phyloP scores from a whole-genome alignment of 2,113 vertebrate species.

The Muscicapa adusta region DNA sequence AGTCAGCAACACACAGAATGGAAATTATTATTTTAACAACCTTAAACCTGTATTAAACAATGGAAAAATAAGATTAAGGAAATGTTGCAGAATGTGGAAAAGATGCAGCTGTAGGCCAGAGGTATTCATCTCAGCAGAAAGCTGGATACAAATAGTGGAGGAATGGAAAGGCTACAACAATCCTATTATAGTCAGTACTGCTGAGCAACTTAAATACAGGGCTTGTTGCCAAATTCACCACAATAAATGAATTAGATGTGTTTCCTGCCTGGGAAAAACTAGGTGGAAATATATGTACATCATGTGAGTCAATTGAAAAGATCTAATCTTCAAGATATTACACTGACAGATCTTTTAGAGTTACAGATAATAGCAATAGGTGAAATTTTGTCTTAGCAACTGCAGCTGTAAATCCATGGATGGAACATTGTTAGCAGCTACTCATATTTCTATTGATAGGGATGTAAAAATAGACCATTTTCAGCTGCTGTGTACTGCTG shows the following conservation, averaged over 20 bases:
- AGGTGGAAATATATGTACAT: neutral
- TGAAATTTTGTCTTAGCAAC: slow-evolving; percentile 38
- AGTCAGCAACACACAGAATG: neutral
- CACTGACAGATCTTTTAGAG: neutral
- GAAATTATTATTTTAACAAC: neutral
- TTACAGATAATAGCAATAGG: neutral
- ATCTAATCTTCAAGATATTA: neutral
- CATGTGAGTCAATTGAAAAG: neutral
- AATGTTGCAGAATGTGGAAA: neutral
- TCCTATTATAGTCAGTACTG: neutral
- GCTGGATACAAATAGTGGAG: neutral
- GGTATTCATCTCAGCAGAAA: neutral
- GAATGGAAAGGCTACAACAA: neutral
- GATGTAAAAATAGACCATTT: slow-evolving; percentile 50
- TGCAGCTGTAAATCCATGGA: slow-evolving; percentile 38
- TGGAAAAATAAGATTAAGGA: neutral
- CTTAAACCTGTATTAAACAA: neutral
- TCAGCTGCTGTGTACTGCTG: slow-evolving; percentile 28
- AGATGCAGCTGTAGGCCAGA: neutral
- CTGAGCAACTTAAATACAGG: neutral
- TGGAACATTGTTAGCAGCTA: slow-evolving; percentile 31
- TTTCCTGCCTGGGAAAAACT: neutral
- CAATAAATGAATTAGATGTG: neutral
- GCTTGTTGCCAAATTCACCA: neutral
- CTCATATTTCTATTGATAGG: slow-evolving; percentile 46